These are phyloP conservation scores for Cololabis saira DNA, from an alignment of 2,113 vertebrate genomes.

Conservation along the genomic window DNA sequence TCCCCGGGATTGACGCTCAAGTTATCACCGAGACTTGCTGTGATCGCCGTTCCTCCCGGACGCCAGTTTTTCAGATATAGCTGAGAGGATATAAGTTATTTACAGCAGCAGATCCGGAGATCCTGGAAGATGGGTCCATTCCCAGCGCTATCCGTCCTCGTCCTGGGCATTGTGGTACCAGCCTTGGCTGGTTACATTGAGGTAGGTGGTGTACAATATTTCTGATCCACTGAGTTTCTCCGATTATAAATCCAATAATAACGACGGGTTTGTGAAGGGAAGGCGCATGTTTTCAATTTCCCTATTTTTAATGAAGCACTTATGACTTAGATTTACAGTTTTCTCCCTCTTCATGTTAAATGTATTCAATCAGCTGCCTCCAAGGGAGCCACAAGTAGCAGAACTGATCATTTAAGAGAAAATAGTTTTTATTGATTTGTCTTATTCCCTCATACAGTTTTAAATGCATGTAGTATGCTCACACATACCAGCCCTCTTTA, in stretches of 20 bases:
- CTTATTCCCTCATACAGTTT: background rate
- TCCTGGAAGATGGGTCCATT: conserved; percentile 77
- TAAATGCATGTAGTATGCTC: background rate
- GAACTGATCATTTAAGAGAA: background rate
- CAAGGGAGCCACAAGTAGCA: background rate
- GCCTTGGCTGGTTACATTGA: conserved; percentile 86
- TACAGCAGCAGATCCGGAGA: conserved; percentile 31
- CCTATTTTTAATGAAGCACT: too few relatives aligned
- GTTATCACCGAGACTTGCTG: too few relatives aligned
- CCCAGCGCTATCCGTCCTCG: conserved; percentile 73
- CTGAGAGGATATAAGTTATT: conserved; percentile 65
- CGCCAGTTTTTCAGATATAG: conserved; percentile 13
- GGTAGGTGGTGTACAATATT: conserved; percentile 72
- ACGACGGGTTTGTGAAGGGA: background rate
- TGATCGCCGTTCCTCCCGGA: conserved; percentile 12
- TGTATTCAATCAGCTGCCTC: background rate
- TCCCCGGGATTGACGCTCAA: too few relatives aligned
- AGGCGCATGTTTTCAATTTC: background rate
- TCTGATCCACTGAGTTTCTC: background rate
- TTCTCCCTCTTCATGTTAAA: background rate
- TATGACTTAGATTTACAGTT: background rate
- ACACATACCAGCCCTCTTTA: background rate
- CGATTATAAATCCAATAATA: background rate
- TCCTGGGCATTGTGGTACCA: conserved; percentile 82
- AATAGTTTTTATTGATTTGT: background rate